phyloP scores from a whole-genome alignment of 1,140 invertebrate genomes.

The Eufriesea mexicana region DNA sequence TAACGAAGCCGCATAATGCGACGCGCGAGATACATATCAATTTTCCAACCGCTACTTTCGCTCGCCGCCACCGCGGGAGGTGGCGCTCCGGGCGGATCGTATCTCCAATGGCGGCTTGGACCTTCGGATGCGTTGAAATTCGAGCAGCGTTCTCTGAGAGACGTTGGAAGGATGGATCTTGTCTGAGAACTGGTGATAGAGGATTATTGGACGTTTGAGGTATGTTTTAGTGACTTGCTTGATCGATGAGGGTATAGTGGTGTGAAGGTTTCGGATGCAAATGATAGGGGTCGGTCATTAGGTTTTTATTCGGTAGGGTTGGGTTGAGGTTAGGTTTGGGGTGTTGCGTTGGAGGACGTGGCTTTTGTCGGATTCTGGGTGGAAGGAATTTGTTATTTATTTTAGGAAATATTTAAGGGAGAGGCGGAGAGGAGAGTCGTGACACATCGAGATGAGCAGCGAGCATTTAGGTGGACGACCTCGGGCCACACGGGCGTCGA shows the following conservation, averaged over 20 bases:
- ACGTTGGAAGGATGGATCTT: neutral
- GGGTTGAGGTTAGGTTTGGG: too few species aligned
- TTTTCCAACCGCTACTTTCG: constrained; percentile 13
- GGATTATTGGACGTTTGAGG: neutral
- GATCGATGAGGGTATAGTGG: neutral
- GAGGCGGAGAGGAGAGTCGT: too few species aligned
- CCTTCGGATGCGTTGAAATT: neutral
- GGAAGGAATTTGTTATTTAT: too few species aligned
- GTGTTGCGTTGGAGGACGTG: too few species aligned
- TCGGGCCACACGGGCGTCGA: constrained; percentile 47
- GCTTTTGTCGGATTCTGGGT: too few species aligned
- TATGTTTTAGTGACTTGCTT: too few species aligned
- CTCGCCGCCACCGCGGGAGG: neutral
- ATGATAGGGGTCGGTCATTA: too few species aligned
- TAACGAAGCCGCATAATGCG: constrained; percentile 25
- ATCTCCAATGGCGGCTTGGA: too few species aligned
- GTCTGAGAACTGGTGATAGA: neutral
- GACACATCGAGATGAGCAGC: neutral
- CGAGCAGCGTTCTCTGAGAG: neutral
- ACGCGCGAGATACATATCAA: constrained; percentile 34
- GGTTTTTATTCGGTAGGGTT: too few species aligned
- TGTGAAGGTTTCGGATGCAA: too few species aligned
- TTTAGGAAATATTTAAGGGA: too few species aligned
- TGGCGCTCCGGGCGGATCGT: neutral
- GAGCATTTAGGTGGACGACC: constrained; percentile 42